These are phyloP conservation scores for Eulacestoma nigropectus DNA, from an alignment of 2,113 vertebrate genomes.

Conservation along the genomic window DNA sequence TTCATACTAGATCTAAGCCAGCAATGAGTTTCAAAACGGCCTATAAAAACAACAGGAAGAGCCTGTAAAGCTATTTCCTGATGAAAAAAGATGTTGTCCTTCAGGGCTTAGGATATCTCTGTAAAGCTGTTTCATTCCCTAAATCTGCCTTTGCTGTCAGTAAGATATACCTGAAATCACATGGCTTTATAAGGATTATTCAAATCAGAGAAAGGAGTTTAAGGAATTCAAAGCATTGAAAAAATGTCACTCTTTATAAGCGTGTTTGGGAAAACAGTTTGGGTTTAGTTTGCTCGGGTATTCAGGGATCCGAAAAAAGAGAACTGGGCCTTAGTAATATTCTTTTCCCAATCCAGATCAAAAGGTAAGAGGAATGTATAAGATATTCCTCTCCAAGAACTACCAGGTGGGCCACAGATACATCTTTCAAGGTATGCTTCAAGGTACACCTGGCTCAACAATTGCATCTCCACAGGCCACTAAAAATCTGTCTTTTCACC, in stretches of 20 bases:
- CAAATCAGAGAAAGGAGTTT: neutral
- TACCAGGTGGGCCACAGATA: neutral
- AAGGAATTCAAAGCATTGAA: slow-evolving; percentile 14
- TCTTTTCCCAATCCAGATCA: neutral
- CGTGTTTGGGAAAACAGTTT: neutral
- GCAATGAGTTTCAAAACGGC: neutral
- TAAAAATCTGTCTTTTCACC: neutral
- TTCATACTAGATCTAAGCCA: neutral
- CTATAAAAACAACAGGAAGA: neutral
- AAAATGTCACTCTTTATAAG: neutral
- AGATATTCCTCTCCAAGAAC: neutral
- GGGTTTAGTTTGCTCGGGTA: neutral
- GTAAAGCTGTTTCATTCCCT: neutral
- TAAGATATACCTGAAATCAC: neutral
- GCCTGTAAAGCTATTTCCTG: neutral
- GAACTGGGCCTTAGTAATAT: neutral
- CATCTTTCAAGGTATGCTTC: neutral
- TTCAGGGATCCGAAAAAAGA: neutral
- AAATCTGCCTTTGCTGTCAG: neutral
- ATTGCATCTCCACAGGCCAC: neutral
- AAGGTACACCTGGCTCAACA: neutral
- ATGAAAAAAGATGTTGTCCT: neutral
- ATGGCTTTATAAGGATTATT: neutral
- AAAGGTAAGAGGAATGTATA: neutral
- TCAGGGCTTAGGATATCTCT: neutral